Percentiles rank a stretch among this genome's conserved stretches.
phyloP scores from a whole-genome alignment of 2,888 invertebrate genomes.

The Hartigia nigra region DNA sequence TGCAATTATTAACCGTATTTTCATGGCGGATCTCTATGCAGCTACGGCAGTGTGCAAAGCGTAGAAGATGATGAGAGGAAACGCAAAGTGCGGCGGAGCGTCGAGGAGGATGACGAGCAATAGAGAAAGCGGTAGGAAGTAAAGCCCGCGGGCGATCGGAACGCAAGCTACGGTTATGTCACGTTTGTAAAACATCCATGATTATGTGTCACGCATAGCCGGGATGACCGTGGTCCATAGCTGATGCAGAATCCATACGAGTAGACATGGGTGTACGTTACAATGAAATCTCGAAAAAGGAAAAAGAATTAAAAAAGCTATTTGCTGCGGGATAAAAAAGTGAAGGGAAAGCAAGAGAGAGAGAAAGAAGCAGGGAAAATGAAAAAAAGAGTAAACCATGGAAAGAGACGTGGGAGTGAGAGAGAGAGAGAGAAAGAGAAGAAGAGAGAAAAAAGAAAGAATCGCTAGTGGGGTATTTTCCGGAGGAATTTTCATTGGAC shows the following conservation, averaged over 20 bases:
- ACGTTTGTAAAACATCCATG: background rate
- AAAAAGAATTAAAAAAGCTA: conserved; percentile 59
- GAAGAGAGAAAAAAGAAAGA: conserved; percentile 42
- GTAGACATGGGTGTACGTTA: conserved; percentile 49
- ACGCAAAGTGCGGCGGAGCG: background rate
- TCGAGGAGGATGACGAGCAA: background rate
- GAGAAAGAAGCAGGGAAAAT: conserved; percentile 7
- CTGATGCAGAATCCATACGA: background rate
- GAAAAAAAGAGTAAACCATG: conserved; percentile 17
- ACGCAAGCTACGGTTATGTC: background rate
- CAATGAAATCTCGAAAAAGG: conserved; percentile 58
- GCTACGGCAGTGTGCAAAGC: background rate
- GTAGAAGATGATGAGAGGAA: background rate
- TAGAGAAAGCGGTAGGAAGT: background rate
- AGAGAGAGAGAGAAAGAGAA: conserved; percentile 28
- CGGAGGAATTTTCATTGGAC: conserved; percentile 63
- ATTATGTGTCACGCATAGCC: background rate
- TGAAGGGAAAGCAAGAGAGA: conserved; percentile 16
- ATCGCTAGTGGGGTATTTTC: conserved; percentile 63
- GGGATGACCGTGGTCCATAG: background rate
- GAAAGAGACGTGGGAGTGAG: conserved; percentile 16
- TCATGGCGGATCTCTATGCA: background rate
- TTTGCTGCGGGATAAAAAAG: conserved; percentile 44
- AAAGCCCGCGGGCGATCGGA: background rate
- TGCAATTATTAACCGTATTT: background rate